Evolutionary conservation across 2,888 invertebrate species (phyloP).

Genomic region (Candidula unifasciata): DNA sequence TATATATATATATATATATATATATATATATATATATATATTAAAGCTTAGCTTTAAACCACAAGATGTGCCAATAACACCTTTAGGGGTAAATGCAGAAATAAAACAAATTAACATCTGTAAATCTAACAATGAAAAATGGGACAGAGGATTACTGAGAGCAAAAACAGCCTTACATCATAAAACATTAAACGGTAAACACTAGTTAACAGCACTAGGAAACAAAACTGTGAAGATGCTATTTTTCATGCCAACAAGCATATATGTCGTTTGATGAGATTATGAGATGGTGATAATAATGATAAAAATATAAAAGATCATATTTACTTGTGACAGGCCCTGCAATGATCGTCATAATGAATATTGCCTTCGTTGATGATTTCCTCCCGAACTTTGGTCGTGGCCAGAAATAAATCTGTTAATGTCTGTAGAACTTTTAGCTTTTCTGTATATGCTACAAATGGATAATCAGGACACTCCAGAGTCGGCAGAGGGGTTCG

Average conservation of each 20-base stretch:
- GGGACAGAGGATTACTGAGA: too few species aligned
- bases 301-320: not conserved
- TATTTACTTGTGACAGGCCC: slow-evolving; percentile 76
- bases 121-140: too few species aligned
- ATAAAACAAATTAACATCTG: too few species aligned
- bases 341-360: slow-evolving; percentile 79
- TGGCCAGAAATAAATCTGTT: slow-evolving; percentile 94
- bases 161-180: too few species aligned
- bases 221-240: not conserved
- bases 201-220: too few species aligned
- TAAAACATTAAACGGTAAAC: too few species aligned
- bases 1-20: too few species aligned
- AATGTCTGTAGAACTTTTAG: slow-evolving; percentile 86
- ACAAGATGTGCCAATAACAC: too few species aligned
- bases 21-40: too few species aligned
- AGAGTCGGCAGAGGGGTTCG: slow-evolving; percentile 69
- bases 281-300: too few species aligned
- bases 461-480: slow-evolving; percentile 72
- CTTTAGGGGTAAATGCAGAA: too few species aligned
- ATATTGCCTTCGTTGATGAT: slow-evolving; percentile 90
- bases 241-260: not conserved
- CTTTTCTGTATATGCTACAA: slow-evolving; percentile 72
- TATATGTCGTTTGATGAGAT: not conserved
- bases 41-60: too few species aligned
- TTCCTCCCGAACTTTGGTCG: slow-evolving; percentile 94